Evolutionary conservation across 2,797 vertebrate genomes (phyloP).

Genomic region (Manis javanica): DNA sequence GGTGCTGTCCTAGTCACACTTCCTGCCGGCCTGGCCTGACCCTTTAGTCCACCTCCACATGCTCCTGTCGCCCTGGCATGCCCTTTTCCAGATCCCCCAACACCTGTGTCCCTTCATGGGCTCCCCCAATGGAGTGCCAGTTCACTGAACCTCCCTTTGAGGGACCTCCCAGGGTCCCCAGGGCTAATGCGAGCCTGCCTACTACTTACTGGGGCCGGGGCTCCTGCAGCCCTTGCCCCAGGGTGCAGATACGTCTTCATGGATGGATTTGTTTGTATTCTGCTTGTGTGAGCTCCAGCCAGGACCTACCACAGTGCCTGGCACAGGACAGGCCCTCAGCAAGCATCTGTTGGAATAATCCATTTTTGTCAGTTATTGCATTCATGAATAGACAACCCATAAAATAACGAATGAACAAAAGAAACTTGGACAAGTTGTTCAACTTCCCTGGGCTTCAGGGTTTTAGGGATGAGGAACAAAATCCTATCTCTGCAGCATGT

Average conservation of each 20-base stretch:
- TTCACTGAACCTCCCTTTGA: neutral
- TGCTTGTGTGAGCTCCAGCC: accelerated
- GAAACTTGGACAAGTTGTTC: accelerated
- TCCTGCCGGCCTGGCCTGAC: accelerated
- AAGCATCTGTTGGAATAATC: neutral
- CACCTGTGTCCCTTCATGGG: neutral
- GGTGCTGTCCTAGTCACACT: accelerated
- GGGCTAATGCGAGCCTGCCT: too few species aligned
- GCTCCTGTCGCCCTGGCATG: neutral
- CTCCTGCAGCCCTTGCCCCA: neutral
- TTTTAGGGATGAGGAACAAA: neutral
- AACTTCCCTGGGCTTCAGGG: neutral
- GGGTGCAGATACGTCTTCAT: accelerated
- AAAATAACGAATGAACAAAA: neutral
- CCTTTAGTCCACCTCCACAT: neutral
- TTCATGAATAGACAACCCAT: neutral
- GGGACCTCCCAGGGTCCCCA: neutral
- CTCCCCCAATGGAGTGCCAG: accelerated
- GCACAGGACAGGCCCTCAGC: accelerated
- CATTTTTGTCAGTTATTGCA: accelerated
- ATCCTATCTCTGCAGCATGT: too few species aligned
- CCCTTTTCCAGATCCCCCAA: neutral
- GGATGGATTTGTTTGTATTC: accelerated
- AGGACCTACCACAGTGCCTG: accelerated
- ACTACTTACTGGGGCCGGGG: too few species aligned